These are phyloP conservation scores for Drosophila santomea DNA, from an alignment of 1,140 invertebrate genomes.

Conservation along the genomic window DNA sequence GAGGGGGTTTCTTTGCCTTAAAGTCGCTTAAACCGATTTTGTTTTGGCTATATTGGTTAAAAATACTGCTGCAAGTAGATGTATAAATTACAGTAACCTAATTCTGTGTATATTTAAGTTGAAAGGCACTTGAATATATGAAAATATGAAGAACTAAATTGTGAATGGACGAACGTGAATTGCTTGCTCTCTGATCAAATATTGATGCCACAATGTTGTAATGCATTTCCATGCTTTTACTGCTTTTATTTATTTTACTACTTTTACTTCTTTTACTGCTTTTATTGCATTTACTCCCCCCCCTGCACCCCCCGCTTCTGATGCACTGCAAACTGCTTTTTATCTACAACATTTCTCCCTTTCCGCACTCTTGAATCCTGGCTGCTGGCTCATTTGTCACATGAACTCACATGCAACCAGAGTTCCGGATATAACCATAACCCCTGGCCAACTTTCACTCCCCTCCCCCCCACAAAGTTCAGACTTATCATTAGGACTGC, in stretches of 20 bases:
- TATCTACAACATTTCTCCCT: constrained; percentile 19
- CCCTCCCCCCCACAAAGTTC: neutral
- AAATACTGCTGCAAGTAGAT: no score
- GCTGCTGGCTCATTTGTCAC: constrained; percentile 47
- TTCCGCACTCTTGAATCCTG: constrained; percentile 33
- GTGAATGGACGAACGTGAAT: neutral
- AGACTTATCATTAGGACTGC: constrained; percentile 17
- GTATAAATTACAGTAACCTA: no score
- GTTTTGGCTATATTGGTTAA: neutral
- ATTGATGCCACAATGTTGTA: constrained; percentile 6
- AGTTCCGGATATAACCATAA: constrained; percentile 24
- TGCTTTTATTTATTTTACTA: neutral
- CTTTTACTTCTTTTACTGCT: no score
- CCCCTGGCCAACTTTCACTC: neutral
- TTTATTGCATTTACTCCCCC: no score
- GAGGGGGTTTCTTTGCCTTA: neutral
- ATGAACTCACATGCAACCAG: constrained; percentile 20
- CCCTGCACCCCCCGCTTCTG: neutral
- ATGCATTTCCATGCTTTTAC: neutral
- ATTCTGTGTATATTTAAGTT: no score
- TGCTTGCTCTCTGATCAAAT: constrained; percentile 1
- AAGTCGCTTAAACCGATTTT: constrained; percentile 22
- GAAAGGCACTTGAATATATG: neutral
- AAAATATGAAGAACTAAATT: neutral
- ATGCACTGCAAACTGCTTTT: neutral